Evolutionary conservation across 2,113 vertebrate genomes (phyloP), one percentile per base, ranked within the genome.

Genomic region (Barnardius zonarius): DNA sequence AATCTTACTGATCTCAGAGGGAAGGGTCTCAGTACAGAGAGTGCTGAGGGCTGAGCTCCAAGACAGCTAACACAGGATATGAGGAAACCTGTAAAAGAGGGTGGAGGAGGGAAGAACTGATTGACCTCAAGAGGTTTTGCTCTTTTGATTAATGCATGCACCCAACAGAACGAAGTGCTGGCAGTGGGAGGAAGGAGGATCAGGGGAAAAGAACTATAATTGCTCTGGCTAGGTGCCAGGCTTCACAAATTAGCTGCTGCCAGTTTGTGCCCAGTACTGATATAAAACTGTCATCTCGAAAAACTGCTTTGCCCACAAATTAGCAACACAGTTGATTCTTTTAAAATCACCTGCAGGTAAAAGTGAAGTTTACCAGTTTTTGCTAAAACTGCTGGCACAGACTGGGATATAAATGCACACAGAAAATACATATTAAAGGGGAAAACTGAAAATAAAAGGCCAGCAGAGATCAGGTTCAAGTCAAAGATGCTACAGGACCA

Each of bases 221-320:
- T 93, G 54, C 59, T 68, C 44, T 94, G 90, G 62, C 68, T 72
- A 22, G 7, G 19, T 73, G 83, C 88, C 95, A 82, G 14, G 78
- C 66, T 91, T 93, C 62, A 84, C 93, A 96, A 92, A 93, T 91
- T 92, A 96, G 39, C 77, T 81, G 51, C 55, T 83, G 55, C 51
- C 76, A 55, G 68, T 63, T 55, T 48, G 27, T 31, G 83, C 17
- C 52, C 39, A 84, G 76, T 35, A 64, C 24, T 66, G 66, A 75
- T 28, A 79, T 49, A 84, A 93, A 96, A 68, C 76, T 84, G 79
- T 66, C 77, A 93, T 44, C 69, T 48, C 59, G 41, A 78, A 93
- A 90, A 94, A 69, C 25, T 55, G 75, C 51, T 54, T 72, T 49
- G 19, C 69, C 37, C 15, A 15, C 73, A 91, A 79, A 88, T 80